Evolutionary conservation across 2,797 vertebrate species (phyloP), one percentile per base, ranked within the genome.

Genomic region (Pogonophryne albipinna): DNA sequence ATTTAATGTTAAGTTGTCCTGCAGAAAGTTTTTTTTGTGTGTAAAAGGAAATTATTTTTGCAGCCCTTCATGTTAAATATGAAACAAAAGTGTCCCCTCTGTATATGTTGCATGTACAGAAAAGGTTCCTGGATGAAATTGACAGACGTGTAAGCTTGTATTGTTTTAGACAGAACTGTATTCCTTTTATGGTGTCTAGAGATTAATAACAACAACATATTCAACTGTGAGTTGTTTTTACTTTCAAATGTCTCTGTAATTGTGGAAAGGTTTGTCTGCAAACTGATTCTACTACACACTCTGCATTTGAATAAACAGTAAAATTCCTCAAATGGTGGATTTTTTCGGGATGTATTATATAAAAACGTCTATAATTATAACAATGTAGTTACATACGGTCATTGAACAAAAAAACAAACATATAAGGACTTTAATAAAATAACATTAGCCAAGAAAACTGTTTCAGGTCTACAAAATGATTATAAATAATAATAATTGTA

Each of bases 291-390:
- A 17, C 31, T 46, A 23, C 12, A 4, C 20, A 31, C 44, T 49
- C 9, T 83, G 46, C 66, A 61, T 76, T 65, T 75, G 44, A 87
- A 85, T 85, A 84, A 88, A 60, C 4, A 5, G 9, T 71, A 23
- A 79, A 72, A 74, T 31, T 53, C 27, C 4, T 27, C 27, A 27
- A 27, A 27, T 27, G 4, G 27, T 27, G 4, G 27, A 27, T 27
- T 27, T 27, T 27, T 27, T 27, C 27, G 4, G 27, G 27, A 27
- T 27, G 27, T 27, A 5, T 27, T 5, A 27, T 27, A 27, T 27
- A 27, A 27, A 27, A 27, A 27, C 27, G 27, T 27, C 27, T 27
- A 27, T 27, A 27, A 27, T 17, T 34, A 10, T 57, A 56, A 61
- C 8, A 46, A 11, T 4, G 14, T 16, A 11, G 10, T 61, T 45